Evolutionary conservation across 1,140 invertebrate species (phyloP).

Genomic region (Chionoecetes opilio): DNA sequence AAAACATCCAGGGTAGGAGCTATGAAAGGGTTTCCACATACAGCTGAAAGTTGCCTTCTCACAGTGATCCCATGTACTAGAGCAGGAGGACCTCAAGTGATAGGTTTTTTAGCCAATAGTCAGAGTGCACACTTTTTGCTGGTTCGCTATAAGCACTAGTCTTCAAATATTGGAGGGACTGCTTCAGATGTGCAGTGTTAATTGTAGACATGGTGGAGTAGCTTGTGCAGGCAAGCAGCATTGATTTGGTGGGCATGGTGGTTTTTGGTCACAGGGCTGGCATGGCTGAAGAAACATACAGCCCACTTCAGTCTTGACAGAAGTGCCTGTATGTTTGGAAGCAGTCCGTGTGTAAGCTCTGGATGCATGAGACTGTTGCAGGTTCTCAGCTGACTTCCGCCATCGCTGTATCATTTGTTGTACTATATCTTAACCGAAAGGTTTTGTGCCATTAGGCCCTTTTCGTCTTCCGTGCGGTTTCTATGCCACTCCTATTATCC

Average conservation of each 20-base stretch:
- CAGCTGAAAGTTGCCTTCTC: conserved; percentile 33
- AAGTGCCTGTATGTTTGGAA: no score
- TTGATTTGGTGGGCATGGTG: no score
- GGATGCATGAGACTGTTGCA: no score
- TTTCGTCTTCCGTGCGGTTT: no score
- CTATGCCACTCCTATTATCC: no score
- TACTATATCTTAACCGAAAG: no score
- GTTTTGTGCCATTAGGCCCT: no score
- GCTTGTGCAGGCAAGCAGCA: neutral
- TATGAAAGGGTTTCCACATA: conserved; percentile 44
- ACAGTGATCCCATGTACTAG: neutral
- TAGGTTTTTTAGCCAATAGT: conserved; percentile 55
- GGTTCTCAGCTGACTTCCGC: no score
- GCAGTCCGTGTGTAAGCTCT: no score
- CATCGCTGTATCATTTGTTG: no score
- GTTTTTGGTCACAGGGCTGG: conserved; percentile 41
- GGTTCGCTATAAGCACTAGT: neutral
- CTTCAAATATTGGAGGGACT: neutral
- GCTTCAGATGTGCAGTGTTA: conserved; percentile 25
- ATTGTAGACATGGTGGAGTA: conserved; percentile 43
- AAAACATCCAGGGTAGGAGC: conserved; percentile 39
- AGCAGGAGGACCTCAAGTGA: conserved; percentile 46
- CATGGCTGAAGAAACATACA: conserved; percentile 22
- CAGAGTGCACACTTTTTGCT: conserved; percentile 1
- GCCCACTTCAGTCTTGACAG: no score